A percentile compares a stretch with the other conserved stretches of the same genome.
phyloP scores from a whole-genome alignment of 2,888 invertebrate species.

The Tetragonula carbonaria region DNA sequence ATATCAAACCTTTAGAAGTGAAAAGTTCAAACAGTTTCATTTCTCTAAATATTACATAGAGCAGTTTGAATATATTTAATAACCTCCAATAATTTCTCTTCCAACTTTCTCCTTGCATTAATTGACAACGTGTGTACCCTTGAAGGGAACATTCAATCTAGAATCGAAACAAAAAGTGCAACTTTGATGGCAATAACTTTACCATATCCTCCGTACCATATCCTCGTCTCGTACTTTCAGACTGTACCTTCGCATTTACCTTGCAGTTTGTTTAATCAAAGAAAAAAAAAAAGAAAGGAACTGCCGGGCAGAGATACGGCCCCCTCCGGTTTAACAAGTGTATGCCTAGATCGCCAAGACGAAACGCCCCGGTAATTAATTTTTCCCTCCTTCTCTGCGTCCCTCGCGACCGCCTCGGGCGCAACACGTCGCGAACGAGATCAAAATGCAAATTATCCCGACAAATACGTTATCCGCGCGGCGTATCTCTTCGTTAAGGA shows the following conservation, averaged over 20 bases:
- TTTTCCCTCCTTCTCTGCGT: conserved; percentile 2
- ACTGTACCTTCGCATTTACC: not conserved
- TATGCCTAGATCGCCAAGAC: not conserved
- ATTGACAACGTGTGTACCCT: too few species aligned
- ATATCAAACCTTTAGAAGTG: too few species aligned
- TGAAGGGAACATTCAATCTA: too few species aligned
- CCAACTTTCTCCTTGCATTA: too few species aligned
- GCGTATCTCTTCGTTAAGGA: conserved; percentile 22
- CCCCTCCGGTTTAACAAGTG: not conserved
- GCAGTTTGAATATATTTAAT: too few species aligned
- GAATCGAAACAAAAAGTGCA: too few species aligned
- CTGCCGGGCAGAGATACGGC: not conserved
- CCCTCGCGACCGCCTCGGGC: not conserved
- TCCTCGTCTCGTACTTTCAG: not conserved
- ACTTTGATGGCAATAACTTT: too few species aligned
- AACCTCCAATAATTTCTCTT: too few species aligned
- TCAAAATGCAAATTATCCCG: conserved; percentile 50
- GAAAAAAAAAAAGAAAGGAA: not conserved
- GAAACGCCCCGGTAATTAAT: conserved; percentile 34
- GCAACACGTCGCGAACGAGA: conserved; percentile 25
- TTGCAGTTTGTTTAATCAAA: conserved; percentile 3
- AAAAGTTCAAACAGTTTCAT: too few species aligned
- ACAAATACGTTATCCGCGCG: not conserved
- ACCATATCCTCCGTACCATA: too few species aligned
- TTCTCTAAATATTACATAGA: too few species aligned